Percentiles rank a stretch among this genome's conserved stretches.
Conservation (phyloP, 1,140 invertebrate genomes). For the Venturia canescens region DNA sequence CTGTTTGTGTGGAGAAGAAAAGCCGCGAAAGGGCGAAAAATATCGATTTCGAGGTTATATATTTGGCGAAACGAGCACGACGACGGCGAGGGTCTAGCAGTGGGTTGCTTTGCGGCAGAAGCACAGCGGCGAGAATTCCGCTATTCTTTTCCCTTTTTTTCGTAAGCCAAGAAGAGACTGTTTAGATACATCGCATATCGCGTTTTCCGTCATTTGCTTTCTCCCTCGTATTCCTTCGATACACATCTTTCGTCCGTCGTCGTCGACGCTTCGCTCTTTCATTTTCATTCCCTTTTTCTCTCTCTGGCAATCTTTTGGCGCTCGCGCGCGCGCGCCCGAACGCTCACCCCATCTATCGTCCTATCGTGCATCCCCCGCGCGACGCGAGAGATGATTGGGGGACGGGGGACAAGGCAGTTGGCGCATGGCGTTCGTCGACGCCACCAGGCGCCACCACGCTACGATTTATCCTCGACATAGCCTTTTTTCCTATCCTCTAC, state of each 20-base stretch:
- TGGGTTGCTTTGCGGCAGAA: no score
- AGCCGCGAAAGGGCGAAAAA: background rate
- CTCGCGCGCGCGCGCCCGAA: no score
- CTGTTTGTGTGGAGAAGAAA: background rate
- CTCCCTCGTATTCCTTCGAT: background rate
- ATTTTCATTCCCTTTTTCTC: no score
- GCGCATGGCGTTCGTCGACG: constrained; percentile 12
- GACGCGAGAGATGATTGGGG: background rate
- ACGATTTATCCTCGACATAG: background rate
- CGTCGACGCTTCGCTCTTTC: background rate
- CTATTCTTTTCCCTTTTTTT: no score
- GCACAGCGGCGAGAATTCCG: no score
- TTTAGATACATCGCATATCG: no score
- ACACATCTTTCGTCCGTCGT: background rate
- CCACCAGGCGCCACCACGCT: constrained; percentile 3
- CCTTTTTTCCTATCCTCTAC: background rate
- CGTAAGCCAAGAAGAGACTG: no score
- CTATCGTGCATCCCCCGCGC: background rate
- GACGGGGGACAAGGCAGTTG: background rate
- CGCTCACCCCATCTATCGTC: background rate
- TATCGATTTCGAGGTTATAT: background rate
- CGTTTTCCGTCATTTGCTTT: background rate
- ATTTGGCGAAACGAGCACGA: no score
- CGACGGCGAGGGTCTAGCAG: no score
- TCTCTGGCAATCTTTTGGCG: no score